These are phyloP conservation scores for Papilio xuthus DNA, from an alignment of 1,140 invertebrate genomes.

Conservation along the genomic window DNA sequence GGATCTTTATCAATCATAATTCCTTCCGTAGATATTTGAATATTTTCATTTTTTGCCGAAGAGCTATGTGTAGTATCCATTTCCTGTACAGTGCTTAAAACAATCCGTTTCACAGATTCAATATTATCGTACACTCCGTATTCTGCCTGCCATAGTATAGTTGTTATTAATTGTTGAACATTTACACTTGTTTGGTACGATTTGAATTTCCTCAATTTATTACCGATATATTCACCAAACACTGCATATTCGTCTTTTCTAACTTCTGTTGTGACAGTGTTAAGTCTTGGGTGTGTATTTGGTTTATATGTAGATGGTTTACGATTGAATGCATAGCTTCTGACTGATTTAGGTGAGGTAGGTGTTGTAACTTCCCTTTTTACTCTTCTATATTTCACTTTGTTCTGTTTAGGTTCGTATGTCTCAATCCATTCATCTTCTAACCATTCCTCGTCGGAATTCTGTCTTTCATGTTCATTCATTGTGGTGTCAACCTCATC, in stretches of 20 bases:
- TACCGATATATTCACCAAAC: constrained; percentile 73
- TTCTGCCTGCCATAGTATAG: constrained; percentile 75
- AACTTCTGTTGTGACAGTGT: not conserved
- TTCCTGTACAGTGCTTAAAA: constrained; percentile 62
- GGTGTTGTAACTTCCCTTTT: constrained; percentile 66
- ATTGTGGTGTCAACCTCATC: constrained; percentile 58
- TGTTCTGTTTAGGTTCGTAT: constrained; percentile 60
- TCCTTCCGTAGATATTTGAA: not conserved
- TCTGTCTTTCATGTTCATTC: constrained; percentile 54
- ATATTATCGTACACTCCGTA: constrained; percentile 74
- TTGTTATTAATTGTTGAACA: constrained; percentile 74
- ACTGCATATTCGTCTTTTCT: constrained; percentile 68
- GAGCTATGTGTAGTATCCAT: constrained; percentile 47
- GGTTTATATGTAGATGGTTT: constrained; percentile 43
- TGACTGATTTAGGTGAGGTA: constrained; percentile 41
- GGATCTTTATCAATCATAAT: constrained; percentile 24
- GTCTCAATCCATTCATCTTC: constrained; percentile 70
- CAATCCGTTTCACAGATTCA: constrained; percentile 66
- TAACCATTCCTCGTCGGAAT: constrained; percentile 72
- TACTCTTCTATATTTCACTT: constrained; percentile 61
- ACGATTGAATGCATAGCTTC: constrained; percentile 49
- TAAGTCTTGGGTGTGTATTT: constrained; percentile 41
- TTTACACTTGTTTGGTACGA: constrained; percentile 62
- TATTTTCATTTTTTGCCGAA: constrained; percentile 37
- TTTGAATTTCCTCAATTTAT: constrained; percentile 72